A percentile compares a stretch with the other conserved stretches of the same genome.
phyloP scores from a whole-genome alignment of 2,797 vertebrate genomes.

The Pogonophryne albipinna region DNA sequence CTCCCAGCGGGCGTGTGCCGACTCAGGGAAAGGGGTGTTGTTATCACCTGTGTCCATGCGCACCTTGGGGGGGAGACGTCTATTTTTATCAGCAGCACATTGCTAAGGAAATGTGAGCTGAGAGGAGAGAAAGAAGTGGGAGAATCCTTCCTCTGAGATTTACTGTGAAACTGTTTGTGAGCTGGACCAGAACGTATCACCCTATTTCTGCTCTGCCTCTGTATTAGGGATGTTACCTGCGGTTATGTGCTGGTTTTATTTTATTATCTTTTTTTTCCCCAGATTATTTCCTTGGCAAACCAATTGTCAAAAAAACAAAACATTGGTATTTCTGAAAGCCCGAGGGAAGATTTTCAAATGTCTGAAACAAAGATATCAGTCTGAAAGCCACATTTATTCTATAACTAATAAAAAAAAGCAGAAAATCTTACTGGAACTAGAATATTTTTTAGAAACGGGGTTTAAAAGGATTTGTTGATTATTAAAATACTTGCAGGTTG shows the following conservation, averaged over 20 bases:
- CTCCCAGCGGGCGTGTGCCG: slow-evolving; percentile 66
- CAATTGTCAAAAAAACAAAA: too few relatives aligned
- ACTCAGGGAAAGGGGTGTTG: slow-evolving; percentile 68
- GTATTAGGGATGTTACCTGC: background rate
- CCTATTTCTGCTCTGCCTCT: slow-evolving; percentile 7
- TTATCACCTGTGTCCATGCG: slow-evolving; percentile 79
- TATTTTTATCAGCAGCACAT: slow-evolving; percentile 77
- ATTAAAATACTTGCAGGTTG: background rate
- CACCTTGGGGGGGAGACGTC: slow-evolving; percentile 64
- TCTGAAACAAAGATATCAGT: background rate
- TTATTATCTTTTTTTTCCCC: background rate
- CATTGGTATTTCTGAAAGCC: background rate
- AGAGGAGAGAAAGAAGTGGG: slow-evolving; percentile 48
- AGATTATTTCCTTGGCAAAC: too few relatives aligned
- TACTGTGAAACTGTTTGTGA: slow-evolving; percentile 14
- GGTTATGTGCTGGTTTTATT: background rate
- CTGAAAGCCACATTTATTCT: background rate
- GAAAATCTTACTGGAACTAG: background rate
- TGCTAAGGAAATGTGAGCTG: slow-evolving; percentile 64
- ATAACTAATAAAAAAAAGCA: background rate
- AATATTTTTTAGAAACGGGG: background rate
- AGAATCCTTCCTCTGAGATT: slow-evolving; percentile 40
- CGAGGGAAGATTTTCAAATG: background rate
- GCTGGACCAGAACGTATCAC: slow-evolving; percentile 15
- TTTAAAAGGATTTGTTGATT: background rate